phyloP scores from a whole-genome alignment of 1,140 invertebrate species.

The Bilobella aurantiaca region DNA sequence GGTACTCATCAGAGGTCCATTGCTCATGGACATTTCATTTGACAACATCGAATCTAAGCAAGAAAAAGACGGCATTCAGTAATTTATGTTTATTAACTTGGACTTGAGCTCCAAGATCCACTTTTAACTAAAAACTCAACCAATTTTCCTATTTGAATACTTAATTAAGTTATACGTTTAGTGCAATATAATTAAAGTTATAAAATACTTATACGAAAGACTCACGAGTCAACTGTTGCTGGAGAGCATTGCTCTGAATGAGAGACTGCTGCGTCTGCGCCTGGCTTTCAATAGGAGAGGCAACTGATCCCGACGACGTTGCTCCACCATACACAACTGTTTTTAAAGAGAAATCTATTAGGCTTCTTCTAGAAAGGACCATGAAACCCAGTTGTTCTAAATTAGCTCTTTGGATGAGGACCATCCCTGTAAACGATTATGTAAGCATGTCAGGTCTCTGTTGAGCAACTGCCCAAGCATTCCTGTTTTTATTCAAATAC shows the following conservation, averaged over 20 bases:
- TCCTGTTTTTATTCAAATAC: too few relatives aligned
- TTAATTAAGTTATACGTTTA: too few relatives aligned
- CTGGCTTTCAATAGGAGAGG: neutral
- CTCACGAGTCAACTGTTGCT: slow-evolving; percentile 2
- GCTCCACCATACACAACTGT: neutral
- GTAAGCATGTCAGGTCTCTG: slow-evolving; percentile 24
- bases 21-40: neutral
- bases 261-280: neutral
- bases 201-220: too few relatives aligned
- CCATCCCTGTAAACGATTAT: slow-evolving; percentile 34
- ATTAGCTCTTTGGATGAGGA: slow-evolving; percentile 8
- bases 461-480: too few relatives aligned
- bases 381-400: neutral
- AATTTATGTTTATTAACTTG: neutral
- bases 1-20: neutral
- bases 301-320: neutral
- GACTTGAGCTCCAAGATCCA: too few relatives aligned
- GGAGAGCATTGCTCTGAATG: neutral
- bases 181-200: too few relatives aligned
- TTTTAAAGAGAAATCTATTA: slow-evolving; percentile 10
- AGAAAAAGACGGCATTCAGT: neutral
- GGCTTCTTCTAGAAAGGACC: neutral
- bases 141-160: too few relatives aligned
- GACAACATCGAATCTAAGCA: neutral
- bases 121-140: too few relatives aligned